phyloP scores from a whole-genome alignment of 2,113 vertebrate species.

The human region DNA sequence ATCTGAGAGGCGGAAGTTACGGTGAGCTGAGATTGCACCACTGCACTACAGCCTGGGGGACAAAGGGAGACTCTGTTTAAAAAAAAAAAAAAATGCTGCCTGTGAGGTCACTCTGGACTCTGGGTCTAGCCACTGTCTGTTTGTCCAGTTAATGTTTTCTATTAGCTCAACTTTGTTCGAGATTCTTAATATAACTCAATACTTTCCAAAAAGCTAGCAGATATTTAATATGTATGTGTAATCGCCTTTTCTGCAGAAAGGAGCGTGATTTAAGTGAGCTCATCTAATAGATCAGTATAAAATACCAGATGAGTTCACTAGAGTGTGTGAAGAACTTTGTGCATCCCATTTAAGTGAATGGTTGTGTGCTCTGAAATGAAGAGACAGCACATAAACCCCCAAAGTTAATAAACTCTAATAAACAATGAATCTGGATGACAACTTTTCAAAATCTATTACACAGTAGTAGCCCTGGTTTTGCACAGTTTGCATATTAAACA shows the following conservation, averaged over 20 bases:
- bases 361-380: slow-evolving; percentile 55
- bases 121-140: slow-evolving; percentile 15
- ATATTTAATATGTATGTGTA: slow-evolving; percentile 54
- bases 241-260: slow-evolving; percentile 32
- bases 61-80: too few species aligned
- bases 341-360: slow-evolving; percentile 22
- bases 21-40: too few species aligned
- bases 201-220: slow-evolving; percentile 12
- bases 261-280: slow-evolving; percentile 59
- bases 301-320: slow-evolving; percentile 53
- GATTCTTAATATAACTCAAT: slow-evolving; percentile 23
- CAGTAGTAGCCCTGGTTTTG: slow-evolving; percentile 58
- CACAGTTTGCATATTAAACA: slow-evolving; percentile 73
- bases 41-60: too few species aligned
- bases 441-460: slow-evolving; percentile 73
- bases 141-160: slow-evolving; percentile 63
- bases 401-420: slow-evolving; percentile 75
- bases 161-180: slow-evolving; percentile 29
- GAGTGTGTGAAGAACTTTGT: slow-evolving; percentile 34
- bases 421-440: slow-evolving; percentile 70
- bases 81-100: neutral
- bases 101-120: slow-evolving; percentile 22
- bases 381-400: slow-evolving; percentile 55
- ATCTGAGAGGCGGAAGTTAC: too few species aligned
- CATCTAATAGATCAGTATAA: slow-evolving; percentile 38